Base-by-base conservation (phyloP, 2,113 vertebrate genomes). In the Nanger granti region DNA sequence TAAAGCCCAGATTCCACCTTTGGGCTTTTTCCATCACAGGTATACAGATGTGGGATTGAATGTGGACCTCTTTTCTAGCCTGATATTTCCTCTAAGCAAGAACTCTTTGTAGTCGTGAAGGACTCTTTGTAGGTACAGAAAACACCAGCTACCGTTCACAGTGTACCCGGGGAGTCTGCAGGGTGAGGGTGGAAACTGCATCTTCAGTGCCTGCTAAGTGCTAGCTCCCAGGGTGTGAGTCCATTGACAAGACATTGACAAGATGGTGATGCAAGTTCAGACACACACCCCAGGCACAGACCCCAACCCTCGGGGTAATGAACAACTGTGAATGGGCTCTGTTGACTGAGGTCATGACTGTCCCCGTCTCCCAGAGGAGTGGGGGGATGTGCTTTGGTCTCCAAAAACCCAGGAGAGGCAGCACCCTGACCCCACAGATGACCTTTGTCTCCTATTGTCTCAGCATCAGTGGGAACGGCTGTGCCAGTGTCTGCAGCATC, bases 241-340 rank as follows among this genome's bases (percentile, higher is more conserved):
- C 66, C 87, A 60, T 29, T 22, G 41, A 94, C 3, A 31, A 83
- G 2, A 24, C 87, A 60, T 29, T 22, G 41, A 94, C 3, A 31
- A 83, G 2, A 24, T 3, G 26, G 18, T 59, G 4, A 34, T 47
- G 37, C 66, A 31, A 49, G 17, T 22, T 92, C 18, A 96, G 87
- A 84, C 41, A 20, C 5, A 13, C n/a, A 60, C 1, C 8, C 1
- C 0, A 5, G 6, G 31, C 82, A 84, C 11, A n/a, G 31, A 52
- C 20, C 55, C 1, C 6, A 2, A 1, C 7, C 14, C 11, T 8
- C 5, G 0, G 2, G 18, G 54, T n/a, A n/a, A 55, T 18, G 24
- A 2, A 29, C 28, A 83, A 26, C 28, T 0, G 26, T 14, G 41
- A 73, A 52, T 2, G 22, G 15, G 37, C 49, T 80, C 52, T 34